These are phyloP conservation scores for Sussaba pulchella DNA, from an alignment of 2,888 invertebrate genomes.

Conservation along the genomic window DNA sequence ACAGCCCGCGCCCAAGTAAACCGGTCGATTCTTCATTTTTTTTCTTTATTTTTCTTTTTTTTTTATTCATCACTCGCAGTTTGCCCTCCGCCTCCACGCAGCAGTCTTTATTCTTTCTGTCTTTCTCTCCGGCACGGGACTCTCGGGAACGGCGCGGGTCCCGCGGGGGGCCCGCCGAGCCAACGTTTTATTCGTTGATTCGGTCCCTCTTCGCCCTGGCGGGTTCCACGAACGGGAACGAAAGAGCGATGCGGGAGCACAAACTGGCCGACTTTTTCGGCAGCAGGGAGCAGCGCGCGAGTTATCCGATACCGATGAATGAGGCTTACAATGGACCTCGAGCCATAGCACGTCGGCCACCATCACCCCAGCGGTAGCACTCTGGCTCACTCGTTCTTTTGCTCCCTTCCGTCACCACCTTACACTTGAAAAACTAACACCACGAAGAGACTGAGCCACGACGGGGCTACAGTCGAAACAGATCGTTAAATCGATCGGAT, in stretches of 20 bases:
- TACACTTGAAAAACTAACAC: constrained; percentile 37
- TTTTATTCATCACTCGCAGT: constrained; percentile 51
- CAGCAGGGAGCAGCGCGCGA: constrained; percentile 64
- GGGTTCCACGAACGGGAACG: constrained; percentile 58
- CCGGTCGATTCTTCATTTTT: constrained; percentile 77
- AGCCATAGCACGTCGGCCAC: constrained; percentile 45
- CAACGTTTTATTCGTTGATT: constrained; percentile 64
- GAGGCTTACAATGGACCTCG: constrained; percentile 75
- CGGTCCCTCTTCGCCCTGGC: constrained; percentile 1
- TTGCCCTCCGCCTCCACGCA: constrained; percentile 67
- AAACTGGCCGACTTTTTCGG: constrained; percentile 36
- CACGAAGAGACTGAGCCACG: constrained; percentile 15
- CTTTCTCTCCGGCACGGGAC: constrained; percentile 46
- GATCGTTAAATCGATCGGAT: not conserved
- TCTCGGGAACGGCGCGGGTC: constrained; percentile 56
- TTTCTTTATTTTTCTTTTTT: constrained; percentile 53
- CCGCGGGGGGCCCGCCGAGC: constrained; percentile 53
- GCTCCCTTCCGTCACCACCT: constrained; percentile 39
- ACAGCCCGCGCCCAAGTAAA: constrained; percentile 77
- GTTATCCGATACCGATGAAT: constrained; percentile 82
- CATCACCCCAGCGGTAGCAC: constrained; percentile 42
- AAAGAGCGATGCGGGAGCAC: constrained; percentile 30
- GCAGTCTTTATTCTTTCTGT: constrained; percentile 46
- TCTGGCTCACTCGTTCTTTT: not conserved
- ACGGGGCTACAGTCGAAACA: not conserved